Evolutionary conservation across 2,888 invertebrate genomes (phyloP), one percentile per base, ranked within the genome.

Genomic region (Invenusta paracnida): DNA sequence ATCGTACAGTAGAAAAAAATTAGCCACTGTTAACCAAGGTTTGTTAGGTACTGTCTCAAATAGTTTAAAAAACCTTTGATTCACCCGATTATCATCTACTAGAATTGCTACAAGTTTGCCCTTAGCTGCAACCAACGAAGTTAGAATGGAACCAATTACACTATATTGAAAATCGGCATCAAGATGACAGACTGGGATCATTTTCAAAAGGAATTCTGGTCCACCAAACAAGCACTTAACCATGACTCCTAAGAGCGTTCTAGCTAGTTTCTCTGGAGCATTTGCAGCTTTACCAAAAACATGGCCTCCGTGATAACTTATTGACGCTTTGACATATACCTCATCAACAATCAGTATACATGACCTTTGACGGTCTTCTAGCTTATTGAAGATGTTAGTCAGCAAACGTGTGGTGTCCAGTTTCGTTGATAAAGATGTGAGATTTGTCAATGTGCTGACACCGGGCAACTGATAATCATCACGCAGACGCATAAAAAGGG

Each of bases 211-310:
- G 27, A 82, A 82, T 30, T 28, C 31, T 29, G 82, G 82, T 82
- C 82, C 82, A 82, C 82, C 82, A 30, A 82, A 82, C 29, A 82
- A 30, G 31, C 30, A 30, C 29, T 30, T 30, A 82, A 82, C 31
- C 82, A 82, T 82, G 31, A 82, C 29, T 29, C 82, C 31, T 13
- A 82, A 82, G 31, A 82, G 29, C 30, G 29, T 82, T 30, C 31
- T 82, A 30, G 82, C 29, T 30, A 82, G 31, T 30, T 30, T 30
- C 82, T 82, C 82, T 29, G 82, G 82, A 82, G 29, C 31, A 30
- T 82, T 82, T 29, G 27, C 29, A 30, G 82, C 82, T 82, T 82
- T 82, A 30, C 82, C 82, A 82, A 82, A 82, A 82, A 82, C 82
- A 30, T 82, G 27, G 27, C 29, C 82, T 82, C 82, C 82, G 27